Conservation (phyloP, 2,888 invertebrate species). For the Tachina grossa region DNA sequence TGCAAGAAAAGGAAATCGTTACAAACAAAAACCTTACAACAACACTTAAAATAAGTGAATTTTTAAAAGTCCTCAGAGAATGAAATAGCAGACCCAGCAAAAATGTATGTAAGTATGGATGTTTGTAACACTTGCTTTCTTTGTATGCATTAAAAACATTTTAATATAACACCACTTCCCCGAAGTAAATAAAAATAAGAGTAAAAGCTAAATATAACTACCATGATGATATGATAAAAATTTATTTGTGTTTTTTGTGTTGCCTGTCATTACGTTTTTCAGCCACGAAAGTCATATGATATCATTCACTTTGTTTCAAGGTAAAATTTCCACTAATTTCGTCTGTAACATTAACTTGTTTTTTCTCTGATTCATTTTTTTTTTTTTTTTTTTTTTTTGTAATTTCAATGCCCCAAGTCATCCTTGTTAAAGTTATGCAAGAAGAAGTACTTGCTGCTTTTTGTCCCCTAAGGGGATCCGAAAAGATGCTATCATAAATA, state of each 20-base stretch:
- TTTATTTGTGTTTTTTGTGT: conserved; percentile 6
- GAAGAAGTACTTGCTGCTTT: conserved; percentile 21
- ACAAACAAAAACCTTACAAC: not conserved
- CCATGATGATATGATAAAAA: conserved; percentile 9
- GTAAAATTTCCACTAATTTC: not conserved
- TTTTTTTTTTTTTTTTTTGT: not conserved
- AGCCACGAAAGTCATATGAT: not conserved
- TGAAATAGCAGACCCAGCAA: conserved; percentile 5
- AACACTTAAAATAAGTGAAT: conserved; percentile 42
- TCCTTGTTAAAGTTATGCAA: not conserved
- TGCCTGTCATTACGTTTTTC: conserved; percentile 24
- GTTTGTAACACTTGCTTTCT: not conserved
- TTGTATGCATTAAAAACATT: not conserved
- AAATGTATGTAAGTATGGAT: not conserved
- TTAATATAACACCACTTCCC: conserved; percentile 25
- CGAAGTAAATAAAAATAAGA: conserved; percentile 6
- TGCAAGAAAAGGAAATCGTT: not conserved
- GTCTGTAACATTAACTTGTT: not conserved
- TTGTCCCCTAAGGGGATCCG: conserved; percentile 30
- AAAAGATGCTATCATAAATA: conserved; percentile 71
- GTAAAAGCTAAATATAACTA: conserved; percentile 3
- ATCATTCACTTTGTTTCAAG: conserved; percentile 4
- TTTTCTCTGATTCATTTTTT: too few species aligned
- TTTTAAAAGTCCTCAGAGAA: conserved; percentile 59
- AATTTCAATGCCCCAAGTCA: not conserved